Base-by-base conservation (phyloP, 1,140 invertebrate genomes). In the Trichogramma pretiosum region DNA sequence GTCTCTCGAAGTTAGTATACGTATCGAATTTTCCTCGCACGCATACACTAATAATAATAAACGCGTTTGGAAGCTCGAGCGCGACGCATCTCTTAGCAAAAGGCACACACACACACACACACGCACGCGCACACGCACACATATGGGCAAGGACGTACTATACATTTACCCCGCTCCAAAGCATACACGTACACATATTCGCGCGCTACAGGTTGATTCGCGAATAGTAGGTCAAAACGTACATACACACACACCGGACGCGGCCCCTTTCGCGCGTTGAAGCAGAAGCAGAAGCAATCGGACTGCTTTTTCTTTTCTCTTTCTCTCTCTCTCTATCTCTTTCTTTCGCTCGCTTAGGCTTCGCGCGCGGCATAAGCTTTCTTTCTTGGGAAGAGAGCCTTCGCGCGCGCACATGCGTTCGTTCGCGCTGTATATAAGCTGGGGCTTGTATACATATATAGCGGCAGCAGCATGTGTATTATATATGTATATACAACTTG, bases 221-320 rank as follows among this genome's bases (percentile, higher is more conserved):
- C 7, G 7, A 28, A 1, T 7, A 28, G 26, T 28, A 7, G 26
- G 26, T 28, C 26, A 13, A 7, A 13, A 28, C 13, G 26, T 9
- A 28, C 13, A 9, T 36, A 26, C 45, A 13, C 23, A 24, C 8
- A n/a, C 46, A 26, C 21, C 28, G 16, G 30, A n/a, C n/a, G n/a
- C n/a, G n/a, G n/a, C n/a, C n/a, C n/a, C n/a, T n/a, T n/a, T n/a
- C n/a, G n/a, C n/a, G n/a, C n/a, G n/a, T n/a, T n/a, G n/a, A n/a
- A n/a, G n/a, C n/a, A n/a, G n/a, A n/a, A n/a, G n/a, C n/a, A n/a
- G n/a, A n/a, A n/a, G 28, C 30, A 42, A 43, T 43, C 33, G 34
- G 34, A 37, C 34, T 43, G 40, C 47, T 49, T 37, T 43, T 49
- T 44, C 41, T 47, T 33, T 33, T 46, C 23, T 38, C 18, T 30